These are phyloP conservation scores for Urechis unicinctus DNA, from an alignment of 2,888 invertebrate species.

Conservation along the genomic window DNA sequence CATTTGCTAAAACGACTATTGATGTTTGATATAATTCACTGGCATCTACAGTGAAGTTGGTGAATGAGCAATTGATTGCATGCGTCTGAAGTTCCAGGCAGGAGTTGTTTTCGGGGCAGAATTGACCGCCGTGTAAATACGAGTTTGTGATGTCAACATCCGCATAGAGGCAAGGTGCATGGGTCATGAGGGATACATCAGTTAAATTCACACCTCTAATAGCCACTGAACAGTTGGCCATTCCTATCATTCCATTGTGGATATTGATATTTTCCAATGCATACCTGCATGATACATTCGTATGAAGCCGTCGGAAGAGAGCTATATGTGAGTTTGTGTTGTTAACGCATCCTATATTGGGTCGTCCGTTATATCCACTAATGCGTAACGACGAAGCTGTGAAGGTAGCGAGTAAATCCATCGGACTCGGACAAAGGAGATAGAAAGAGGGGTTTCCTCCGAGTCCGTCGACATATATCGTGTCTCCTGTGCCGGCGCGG, in stretches of 20 bases:
- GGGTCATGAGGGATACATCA: slow-evolving; percentile 8
- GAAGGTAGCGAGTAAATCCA: no score
- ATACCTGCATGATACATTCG: no score
- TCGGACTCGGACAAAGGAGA: no score
- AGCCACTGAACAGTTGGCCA: slow-evolving; percentile 10
- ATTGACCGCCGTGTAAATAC: slow-evolving; percentile 9
- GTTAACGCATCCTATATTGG: background rate
- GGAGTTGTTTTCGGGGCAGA: slow-evolving; percentile 1
- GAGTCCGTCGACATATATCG: background rate
- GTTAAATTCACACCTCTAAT: slow-evolving; percentile 11
- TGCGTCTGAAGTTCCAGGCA: slow-evolving; percentile 6
- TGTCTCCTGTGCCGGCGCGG: background rate
- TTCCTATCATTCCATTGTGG: slow-evolving; percentile 5
- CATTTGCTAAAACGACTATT: slow-evolving; percentile 5
- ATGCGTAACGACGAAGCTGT: background rate
- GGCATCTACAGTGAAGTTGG: slow-evolving; percentile 6
- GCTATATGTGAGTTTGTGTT: background rate
- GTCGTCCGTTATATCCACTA: background rate
- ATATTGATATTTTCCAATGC: slow-evolving; percentile 8
- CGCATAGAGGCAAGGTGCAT: slow-evolving; percentile 6
- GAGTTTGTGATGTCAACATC: slow-evolving; percentile 8
- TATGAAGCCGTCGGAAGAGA: background rate
- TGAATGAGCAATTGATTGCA: slow-evolving; percentile 10
- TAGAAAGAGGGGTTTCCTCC: background rate
- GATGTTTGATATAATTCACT: slow-evolving; percentile 14